phyloP scores from a whole-genome alignment of 2,888 invertebrate genomes.

The Timema podura region DNA sequence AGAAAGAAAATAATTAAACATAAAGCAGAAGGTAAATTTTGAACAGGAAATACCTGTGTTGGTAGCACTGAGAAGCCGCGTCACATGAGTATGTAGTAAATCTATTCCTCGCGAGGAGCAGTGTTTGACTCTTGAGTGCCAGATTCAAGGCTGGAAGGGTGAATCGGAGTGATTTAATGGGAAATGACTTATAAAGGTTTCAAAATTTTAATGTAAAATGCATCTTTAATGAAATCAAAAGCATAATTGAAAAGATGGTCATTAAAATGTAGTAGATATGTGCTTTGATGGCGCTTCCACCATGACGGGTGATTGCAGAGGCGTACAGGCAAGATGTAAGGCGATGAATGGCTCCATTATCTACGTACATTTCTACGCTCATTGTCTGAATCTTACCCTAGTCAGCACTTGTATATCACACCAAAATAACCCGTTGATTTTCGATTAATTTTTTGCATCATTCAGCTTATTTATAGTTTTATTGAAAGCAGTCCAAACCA shows the following conservation, averaged over 20 bases:
- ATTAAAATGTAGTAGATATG: background rate
- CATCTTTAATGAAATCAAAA: background rate
- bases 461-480: background rate
- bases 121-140: too few species aligned
- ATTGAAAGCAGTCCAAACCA: background rate
- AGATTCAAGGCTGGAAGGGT: too few species aligned
- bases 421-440: background rate
- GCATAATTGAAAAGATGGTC: background rate
- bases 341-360: background rate
- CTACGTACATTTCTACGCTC: background rate
- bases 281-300: background rate
- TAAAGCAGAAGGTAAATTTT: too few species aligned
- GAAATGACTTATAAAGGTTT: background rate
- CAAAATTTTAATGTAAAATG: background rate
- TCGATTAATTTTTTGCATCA: background rate
- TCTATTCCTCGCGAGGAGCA: too few species aligned
- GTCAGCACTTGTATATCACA: background rate
- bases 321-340: background rate
- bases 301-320: background rate
- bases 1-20: too few species aligned
- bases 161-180: too few species aligned
- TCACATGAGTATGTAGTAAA: too few species aligned
- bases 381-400: background rate
- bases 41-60: too few species aligned
- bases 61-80: too few species aligned